Evolutionary conservation across 2,797 vertebrate genomes (phyloP), one percentile per base, ranked within the genome.

Genomic region (Microchirus variegatus): DNA sequence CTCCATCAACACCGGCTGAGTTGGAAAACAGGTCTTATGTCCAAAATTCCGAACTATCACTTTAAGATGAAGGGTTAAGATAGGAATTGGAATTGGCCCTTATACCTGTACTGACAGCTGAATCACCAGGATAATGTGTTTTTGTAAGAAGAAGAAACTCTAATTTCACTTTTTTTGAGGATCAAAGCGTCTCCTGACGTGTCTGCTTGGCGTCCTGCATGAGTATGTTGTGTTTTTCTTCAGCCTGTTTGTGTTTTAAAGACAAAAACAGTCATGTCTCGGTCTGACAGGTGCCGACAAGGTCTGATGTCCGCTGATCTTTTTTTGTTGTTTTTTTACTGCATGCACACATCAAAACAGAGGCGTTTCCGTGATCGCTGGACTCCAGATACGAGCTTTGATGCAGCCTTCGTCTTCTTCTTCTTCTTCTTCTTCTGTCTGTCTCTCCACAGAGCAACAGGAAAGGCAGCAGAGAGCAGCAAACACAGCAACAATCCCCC

Each of bases 281-380:
- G 22, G 58, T 64, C 76, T 78, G 84, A 85, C 84, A 87, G 67
- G 50, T 75, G 36, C 65, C 53, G 2, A 83, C 80, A 71, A 57
- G 75, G 83, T 84, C 60, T 85, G 85, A 87, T 76, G 78, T 85
- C 75, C 50, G 65, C 75, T 85, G 83, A 87, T 89, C 78, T 88
- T 89, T 78, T 70, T n/a, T n/a, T n/a, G n/a, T n/a, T n/a, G n/a
- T n/a, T n/a, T n/a, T n/a, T n/a, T n/a, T n/a, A n/a, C n/a, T n/a
- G n/a, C 76, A 83, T 90, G 77, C 83, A 77, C 53, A 90, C 87
- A 89, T 91, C 87, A 90, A 90, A 94, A 91, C 87, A 63, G 69
- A 16, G 50, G 77, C 53, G 79, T 77, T 78, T 86, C 68, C 45
- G 1, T 81, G 83, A 84, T 86, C 73, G 67, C 74, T 80, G 86